phyloP scores from a whole-genome alignment of 2,888 invertebrate species.

The Ochropleura plecta region DNA sequence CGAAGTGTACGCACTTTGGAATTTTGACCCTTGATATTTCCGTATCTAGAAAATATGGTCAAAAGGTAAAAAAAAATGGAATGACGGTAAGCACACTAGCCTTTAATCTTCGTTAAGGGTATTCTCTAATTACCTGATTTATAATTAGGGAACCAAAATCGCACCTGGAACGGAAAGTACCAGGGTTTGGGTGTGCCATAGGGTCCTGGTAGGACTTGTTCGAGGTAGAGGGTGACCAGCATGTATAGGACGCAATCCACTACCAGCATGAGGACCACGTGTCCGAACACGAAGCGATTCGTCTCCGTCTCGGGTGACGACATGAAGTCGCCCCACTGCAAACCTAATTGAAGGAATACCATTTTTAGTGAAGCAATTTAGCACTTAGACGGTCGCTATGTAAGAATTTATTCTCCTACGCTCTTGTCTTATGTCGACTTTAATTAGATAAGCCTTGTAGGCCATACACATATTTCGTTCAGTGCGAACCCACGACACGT shows the following conservation, averaged over 20 bases:
- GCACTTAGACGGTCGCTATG: slow-evolving; percentile 49
- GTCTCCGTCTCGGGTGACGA: slow-evolving; percentile 92
- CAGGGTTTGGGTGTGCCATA: slow-evolving; percentile 95
- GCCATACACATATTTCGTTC: too few relatives aligned
- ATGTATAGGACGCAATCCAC: slow-evolving; percentile 93
- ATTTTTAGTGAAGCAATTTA: slow-evolving; percentile 51
- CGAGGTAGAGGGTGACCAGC: slow-evolving; percentile 95
- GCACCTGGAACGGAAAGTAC: slow-evolving; percentile 93
- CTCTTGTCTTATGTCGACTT: slow-evolving; percentile 29
- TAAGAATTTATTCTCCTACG: slow-evolving; percentile 55
- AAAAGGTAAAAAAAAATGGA: neutral
- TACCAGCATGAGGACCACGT: slow-evolving; percentile 93
- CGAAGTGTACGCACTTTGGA: too few relatives aligned
- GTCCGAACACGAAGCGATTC: slow-evolving; percentile 92
- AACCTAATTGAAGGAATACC: slow-evolving; percentile 78
- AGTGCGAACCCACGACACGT: too few relatives aligned
- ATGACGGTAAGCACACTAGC: neutral
- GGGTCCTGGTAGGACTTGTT: slow-evolving; percentile 96
- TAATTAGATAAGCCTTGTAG: slow-evolving; percentile 27
- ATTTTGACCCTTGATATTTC: too few relatives aligned
- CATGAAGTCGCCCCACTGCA: slow-evolving; percentile 92
- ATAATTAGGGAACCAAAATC: slow-evolving; percentile 88
- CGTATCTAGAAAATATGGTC: too few relatives aligned
- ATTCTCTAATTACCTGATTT: slow-evolving; percentile 61
- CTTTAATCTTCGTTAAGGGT: neutral